Conservation (phyloP, 2,113 vertebrate genomes). For the Scalopus aquaticus region DNA sequence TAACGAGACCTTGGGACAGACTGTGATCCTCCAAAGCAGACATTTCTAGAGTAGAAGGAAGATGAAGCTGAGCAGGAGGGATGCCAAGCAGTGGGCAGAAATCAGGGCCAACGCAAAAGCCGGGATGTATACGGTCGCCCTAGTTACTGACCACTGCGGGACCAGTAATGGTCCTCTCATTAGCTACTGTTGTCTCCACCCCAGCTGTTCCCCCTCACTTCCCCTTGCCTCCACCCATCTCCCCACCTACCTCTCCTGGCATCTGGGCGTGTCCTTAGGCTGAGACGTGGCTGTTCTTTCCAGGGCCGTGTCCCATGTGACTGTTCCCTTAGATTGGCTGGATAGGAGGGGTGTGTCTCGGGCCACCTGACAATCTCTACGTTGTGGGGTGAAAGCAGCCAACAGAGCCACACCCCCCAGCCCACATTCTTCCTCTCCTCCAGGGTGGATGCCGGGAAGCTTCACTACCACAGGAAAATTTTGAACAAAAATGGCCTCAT, state of each 20-base stretch:
- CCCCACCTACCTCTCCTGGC: neutral
- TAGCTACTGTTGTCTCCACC: neutral
- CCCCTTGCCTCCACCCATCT: rapidly evolving
- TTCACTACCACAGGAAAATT: conserved; percentile 94
- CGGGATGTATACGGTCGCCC: neutral
- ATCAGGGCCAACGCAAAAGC: too few relatives aligned
- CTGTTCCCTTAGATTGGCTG: neutral
- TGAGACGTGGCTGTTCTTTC: neutral
- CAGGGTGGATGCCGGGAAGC: conserved; percentile 95
- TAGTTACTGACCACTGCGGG: neutral
- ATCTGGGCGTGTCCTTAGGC: neutral
- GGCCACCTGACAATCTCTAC: neutral
- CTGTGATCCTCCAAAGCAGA: neutral
- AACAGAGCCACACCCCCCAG: neutral
- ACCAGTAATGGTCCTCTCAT: neutral
- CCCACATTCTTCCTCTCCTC: neutral
- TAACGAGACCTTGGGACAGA: neutral
- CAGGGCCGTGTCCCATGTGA: neutral
- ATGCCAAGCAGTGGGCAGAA: neutral
- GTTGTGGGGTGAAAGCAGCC: neutral
- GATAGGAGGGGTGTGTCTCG: neutral
- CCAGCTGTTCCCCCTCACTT: neutral
- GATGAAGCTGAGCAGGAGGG: neutral
- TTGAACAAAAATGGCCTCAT: conserved; percentile 92
- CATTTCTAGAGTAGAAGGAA: neutral